Evolutionary conservation across 1,140 invertebrate species (phyloP).

Genomic region (Cydia pomonella): DNA sequence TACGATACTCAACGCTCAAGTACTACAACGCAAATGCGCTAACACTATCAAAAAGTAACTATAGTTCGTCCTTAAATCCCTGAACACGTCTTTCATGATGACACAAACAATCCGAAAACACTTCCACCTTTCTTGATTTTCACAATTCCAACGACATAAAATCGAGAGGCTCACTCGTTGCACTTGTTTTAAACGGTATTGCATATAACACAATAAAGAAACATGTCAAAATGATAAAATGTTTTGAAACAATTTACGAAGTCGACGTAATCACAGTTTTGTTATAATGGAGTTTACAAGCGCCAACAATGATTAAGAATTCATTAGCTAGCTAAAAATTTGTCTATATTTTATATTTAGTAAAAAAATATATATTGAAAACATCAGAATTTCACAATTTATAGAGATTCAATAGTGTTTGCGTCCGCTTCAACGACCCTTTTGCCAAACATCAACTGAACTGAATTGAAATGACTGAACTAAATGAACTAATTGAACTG

Average conservation of each 20-base stretch:
- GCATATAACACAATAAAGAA: slow-evolving; percentile 41
- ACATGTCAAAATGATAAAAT: slow-evolving; percentile 53
- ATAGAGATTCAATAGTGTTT: neutral
- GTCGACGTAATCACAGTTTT: slow-evolving; percentile 46
- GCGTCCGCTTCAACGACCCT: slow-evolving; percentile 20
- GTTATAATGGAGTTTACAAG: neutral
- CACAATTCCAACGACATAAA: slow-evolving; percentile 32
- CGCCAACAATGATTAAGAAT: neutral
- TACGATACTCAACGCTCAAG: slow-evolving; percentile 51
- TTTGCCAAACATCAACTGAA: slow-evolving; percentile 32
- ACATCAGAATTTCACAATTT: neutral
- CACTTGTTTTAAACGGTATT: slow-evolving; percentile 15
- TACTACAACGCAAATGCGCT: slow-evolving; percentile 64
- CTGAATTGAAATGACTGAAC: slow-evolving; percentile 19
- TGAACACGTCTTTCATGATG: slow-evolving; percentile 67
- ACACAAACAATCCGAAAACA: slow-evolving; percentile 39
- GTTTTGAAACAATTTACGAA: slow-evolving; percentile 67
- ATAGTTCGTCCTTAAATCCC: slow-evolving; percentile 69
- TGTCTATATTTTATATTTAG: slow-evolving; percentile 7
- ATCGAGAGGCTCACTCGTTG: slow-evolving; percentile 37
- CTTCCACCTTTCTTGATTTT: slow-evolving; percentile 18
- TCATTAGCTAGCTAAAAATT: neutral
- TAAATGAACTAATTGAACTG: slow-evolving; percentile 22
- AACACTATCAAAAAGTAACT: slow-evolving; percentile 64
- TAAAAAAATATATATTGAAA: slow-evolving; percentile 2